Conservation (phyloP, 2,888 invertebrate genomes). For the Theristus sp. region DNA sequence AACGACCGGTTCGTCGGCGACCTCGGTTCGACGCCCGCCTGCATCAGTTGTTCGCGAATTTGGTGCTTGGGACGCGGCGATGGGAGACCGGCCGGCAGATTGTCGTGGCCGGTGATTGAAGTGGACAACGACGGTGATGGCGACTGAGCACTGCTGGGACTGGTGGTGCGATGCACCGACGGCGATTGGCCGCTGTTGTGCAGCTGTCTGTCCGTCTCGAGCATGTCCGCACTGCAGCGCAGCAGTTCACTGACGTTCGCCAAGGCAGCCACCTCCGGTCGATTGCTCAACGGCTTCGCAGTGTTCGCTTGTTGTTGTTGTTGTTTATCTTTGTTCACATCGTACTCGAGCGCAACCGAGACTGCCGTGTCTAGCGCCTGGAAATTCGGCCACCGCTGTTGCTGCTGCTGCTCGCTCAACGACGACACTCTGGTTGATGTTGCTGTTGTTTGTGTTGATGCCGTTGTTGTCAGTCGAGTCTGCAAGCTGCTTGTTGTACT, state of each 20-base stretch:
- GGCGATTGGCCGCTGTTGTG: not conserved
- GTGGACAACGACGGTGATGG: not conserved
- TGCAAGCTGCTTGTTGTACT: not conserved
- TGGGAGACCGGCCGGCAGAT: slow-evolving; percentile 19
- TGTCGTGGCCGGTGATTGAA: too few species aligned
- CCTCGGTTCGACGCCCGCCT: slow-evolving; percentile 8
- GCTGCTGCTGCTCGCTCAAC: too few species aligned
- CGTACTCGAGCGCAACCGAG: not conserved
- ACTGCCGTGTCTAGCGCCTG: not conserved
- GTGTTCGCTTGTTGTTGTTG: not conserved
- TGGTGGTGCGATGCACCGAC: too few species aligned
- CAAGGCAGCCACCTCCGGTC: not conserved
- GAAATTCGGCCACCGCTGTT: not conserved
- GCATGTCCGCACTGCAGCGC: not conserved
- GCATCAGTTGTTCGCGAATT: slow-evolving; percentile 22
- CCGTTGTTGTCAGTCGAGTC: too few species aligned
- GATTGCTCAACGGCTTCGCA: not conserved
- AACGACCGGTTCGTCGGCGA: not conserved
- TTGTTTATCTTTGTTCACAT: not conserved
- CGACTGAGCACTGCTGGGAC: too few species aligned
- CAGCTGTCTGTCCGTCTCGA: not conserved
- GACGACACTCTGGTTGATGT: not conserved
- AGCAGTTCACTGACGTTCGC: not conserved
- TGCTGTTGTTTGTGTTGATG: too few species aligned
- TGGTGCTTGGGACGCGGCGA: slow-evolving; percentile 27